Percentiles rank a stretch among this genome's conserved stretches.
phyloP scores from a whole-genome alignment of 2,113 vertebrate genomes.

The Osmerus mordax region DNA sequence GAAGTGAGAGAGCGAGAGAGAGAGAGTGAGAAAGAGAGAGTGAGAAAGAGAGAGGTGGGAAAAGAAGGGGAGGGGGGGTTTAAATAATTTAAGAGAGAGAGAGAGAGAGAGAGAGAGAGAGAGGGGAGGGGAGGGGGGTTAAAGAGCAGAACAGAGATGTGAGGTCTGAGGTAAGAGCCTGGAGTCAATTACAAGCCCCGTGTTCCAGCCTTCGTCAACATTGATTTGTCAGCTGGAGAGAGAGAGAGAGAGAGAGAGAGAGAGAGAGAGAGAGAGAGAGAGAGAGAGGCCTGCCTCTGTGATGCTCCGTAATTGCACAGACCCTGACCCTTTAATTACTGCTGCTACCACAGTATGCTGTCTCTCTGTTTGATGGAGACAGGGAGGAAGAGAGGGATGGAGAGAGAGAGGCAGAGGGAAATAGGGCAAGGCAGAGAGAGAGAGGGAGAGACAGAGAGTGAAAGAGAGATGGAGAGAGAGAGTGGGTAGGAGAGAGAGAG shows the following conservation, averaged over 20 bases:
- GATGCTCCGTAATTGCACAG: conserved; percentile 61
- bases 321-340: conserved; percentile 59
- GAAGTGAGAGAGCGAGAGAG: background rate
- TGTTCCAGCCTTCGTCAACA: conserved; percentile 64
- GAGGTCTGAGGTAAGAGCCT: conserved; percentile 12
- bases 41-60: background rate
- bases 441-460: conserved; percentile 39
- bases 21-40: background rate
- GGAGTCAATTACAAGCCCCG: conserved; percentile 67
- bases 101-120: background rate
- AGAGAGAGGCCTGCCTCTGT: conserved; percentile 34
- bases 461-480: conserved; percentile 6
- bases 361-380: conserved; percentile 32
- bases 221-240: conserved; percentile 64
- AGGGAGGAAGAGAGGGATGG: conserved; percentile 12
- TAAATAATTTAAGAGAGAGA: no score
- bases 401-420: background rate
- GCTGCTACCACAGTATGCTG: conserved; percentile 25
- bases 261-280: no score
- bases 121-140: conserved; percentile 2
- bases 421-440: conserved; percentile 4
- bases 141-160: background rate
- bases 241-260: conserved; percentile 1
- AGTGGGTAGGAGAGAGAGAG: conserved; percentile 31
- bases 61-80: background rate